A percentile compares a stretch with the other conserved stretches of the same genome.
phyloP scores from a whole-genome alignment of 2,888 invertebrate genomes.

The Nomada lathburiana region DNA sequence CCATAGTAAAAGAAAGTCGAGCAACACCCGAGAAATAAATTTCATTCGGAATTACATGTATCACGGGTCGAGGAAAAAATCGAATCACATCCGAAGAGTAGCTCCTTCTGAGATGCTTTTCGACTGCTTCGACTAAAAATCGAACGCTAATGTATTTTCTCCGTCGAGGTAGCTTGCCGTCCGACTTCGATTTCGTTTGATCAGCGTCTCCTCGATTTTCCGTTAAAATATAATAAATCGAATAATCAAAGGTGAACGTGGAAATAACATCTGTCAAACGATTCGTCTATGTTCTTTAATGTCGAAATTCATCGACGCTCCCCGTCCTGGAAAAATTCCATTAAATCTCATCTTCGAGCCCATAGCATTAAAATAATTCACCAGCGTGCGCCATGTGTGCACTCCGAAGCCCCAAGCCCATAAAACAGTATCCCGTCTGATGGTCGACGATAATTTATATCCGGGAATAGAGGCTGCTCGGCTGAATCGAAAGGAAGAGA shows the following conservation, averaged over 20 bases:
- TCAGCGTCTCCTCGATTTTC: not conserved
- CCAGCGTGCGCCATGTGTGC: constrained; percentile 17
- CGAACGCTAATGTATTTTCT: constrained; percentile 13
- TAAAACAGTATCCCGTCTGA: constrained; percentile 52
- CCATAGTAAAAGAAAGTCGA: not conserved
- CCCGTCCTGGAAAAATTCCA: not conserved
- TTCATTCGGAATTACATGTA: not conserved
- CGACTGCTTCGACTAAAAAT: constrained; percentile 25
- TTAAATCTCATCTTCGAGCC: not conserved
- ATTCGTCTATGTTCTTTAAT: too few relatives aligned
- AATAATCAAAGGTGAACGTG: too few relatives aligned
- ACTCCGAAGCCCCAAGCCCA: constrained; percentile 13
- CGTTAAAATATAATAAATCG: too few relatives aligned
- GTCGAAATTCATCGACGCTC: not conserved
- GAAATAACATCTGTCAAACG: not conserved
- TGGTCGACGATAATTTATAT: constrained; percentile 60
- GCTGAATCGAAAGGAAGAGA: constrained; percentile 24
- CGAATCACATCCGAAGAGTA: constrained; percentile 11
- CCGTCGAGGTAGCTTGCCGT: not conserved
- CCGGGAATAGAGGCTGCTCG: constrained; percentile 43
- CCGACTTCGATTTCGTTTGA: not conserved
- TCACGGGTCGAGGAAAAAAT: not conserved
- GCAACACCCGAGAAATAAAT: constrained; percentile 13
- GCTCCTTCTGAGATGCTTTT: constrained; percentile 19
- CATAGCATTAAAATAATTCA: constrained; percentile 46